phyloP scores from a whole-genome alignment of 2,888 invertebrate species.

The Rhopalosiphum nymphaeae region DNA sequence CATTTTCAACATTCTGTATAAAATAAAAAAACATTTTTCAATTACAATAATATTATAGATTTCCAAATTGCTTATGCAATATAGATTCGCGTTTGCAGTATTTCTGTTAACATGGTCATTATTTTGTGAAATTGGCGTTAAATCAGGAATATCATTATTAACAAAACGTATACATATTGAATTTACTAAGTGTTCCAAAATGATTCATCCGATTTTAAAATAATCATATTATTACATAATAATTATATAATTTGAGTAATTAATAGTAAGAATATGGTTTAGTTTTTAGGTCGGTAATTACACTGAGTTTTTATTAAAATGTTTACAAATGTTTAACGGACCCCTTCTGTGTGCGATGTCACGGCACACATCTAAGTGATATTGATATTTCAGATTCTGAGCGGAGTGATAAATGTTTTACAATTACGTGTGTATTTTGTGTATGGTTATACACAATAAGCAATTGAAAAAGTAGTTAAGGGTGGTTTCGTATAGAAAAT shows the following conservation, averaged over 20 bases:
- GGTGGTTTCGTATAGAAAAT: too few relatives aligned
- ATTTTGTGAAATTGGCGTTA: background rate
- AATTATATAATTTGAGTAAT: background rate
- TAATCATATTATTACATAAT: background rate
- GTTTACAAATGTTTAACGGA: too few relatives aligned
- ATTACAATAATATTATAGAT: background rate
- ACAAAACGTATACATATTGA: background rate
- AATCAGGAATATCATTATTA: background rate
- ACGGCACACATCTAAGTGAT: too few relatives aligned
- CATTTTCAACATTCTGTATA: background rate
- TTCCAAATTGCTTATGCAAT: background rate
- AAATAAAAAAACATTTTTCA: background rate
- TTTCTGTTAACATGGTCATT: background rate
- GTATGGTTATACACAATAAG: too few relatives aligned
- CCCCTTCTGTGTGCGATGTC: too few relatives aligned
- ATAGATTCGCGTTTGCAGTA: background rate
- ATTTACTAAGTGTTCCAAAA: background rate
- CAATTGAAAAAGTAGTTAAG: too few relatives aligned
- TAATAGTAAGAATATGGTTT: too few relatives aligned
- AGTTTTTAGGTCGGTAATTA: too few relatives aligned
- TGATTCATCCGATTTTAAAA: background rate
- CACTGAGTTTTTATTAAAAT: too few relatives aligned
- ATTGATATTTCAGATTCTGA: too few relatives aligned
- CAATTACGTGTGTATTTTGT: too few relatives aligned
- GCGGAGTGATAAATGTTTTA: too few relatives aligned